phyloP scores from a whole-genome alignment of 53 echinoderm and acorn worm species.

The Antedon mediterranea region DNA sequence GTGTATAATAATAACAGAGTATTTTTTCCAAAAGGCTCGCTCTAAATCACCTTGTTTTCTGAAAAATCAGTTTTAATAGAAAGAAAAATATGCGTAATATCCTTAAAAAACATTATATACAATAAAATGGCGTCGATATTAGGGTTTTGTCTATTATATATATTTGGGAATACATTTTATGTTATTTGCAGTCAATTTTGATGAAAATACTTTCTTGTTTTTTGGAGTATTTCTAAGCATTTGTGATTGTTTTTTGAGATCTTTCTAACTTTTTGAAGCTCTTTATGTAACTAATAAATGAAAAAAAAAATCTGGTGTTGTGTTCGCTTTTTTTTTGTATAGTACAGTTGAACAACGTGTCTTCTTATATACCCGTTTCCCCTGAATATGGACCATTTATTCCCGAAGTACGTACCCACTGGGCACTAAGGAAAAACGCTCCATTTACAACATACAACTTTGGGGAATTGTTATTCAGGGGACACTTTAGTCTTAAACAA shows the following conservation, averaged over 20 bases:
- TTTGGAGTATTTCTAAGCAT: conserved; percentile 35
- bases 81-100: neutral
- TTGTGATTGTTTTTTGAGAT: conserved; percentile 37
- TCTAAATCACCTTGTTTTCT: neutral
- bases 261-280: conserved; percentile 43
- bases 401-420: no score
- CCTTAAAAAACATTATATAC: neutral
- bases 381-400: no score
- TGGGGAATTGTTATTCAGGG: no score
- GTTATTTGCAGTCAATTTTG: neutral
- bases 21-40: neutral
- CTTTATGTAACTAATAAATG: conserved; percentile 24
- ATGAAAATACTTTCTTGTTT: conserved; percentile 9
- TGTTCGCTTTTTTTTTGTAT: no score
- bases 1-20: neutral
- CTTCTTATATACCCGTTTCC: no score
- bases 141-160: neutral
- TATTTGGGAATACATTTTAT: neutral
- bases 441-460: no score
- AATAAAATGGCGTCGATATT: neutral
- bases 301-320: no score
- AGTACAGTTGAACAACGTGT: no score
- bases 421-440: no score
- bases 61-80: neutral
- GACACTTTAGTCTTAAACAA: no score